A percentile compares a stretch with the other conserved stretches of the same genome.
Conservation (phyloP, 2,113 vertebrate genomes). For the Recurvirostra avosetta region DNA sequence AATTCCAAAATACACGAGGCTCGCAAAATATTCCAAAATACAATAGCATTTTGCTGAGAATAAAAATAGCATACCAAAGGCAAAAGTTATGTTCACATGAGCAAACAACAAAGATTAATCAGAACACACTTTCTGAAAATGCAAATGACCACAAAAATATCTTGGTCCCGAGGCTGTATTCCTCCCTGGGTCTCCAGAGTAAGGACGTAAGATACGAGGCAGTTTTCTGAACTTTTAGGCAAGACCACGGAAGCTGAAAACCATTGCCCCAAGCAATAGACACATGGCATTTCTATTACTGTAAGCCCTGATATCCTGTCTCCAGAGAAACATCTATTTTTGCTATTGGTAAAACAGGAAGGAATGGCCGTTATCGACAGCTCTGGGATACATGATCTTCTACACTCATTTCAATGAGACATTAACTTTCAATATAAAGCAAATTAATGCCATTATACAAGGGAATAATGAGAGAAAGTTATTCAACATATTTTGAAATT, state of each 20-base stretch:
- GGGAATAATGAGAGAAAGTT: background rate
- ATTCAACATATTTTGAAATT: background rate
- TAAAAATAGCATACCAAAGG: background rate
- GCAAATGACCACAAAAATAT: background rate
- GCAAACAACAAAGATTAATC: background rate
- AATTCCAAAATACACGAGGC: background rate
- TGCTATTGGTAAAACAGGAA: background rate
- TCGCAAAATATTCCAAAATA: background rate
- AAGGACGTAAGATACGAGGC: background rate
- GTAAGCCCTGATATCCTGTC: background rate
- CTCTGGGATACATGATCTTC: background rate
- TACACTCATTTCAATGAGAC: background rate
- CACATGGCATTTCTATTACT: background rate
- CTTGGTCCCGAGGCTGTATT: background rate
- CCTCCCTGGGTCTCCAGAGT: background rate
- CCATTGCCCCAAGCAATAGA: background rate
- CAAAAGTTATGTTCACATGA: background rate
- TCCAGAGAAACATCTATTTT: background rate
- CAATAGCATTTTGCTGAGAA: background rate
- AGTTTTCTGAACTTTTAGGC: conserved; percentile 15
- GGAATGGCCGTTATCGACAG: background rate
- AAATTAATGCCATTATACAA: background rate
- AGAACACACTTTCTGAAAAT: background rate
- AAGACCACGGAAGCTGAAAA: background rate
- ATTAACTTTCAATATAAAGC: background rate